Evolutionary conservation across 2,797 vertebrate genomes (phyloP).

Genomic region (Eospalax fontanierii): DNA sequence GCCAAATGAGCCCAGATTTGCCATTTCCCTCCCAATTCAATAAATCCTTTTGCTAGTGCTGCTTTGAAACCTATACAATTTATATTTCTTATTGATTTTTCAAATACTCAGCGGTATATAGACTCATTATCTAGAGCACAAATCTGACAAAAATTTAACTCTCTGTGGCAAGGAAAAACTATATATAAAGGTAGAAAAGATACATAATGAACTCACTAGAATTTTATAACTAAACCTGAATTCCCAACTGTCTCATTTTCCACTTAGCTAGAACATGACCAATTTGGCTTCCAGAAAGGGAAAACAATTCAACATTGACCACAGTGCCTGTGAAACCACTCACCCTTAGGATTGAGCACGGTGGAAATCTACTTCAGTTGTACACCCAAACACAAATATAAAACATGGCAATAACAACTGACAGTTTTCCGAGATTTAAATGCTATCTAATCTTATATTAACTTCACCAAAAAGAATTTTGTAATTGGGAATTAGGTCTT

Average conservation of each 20-base stretch:
- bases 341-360: not conserved
- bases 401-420: not conserved
- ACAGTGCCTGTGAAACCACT: not conserved
- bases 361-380: not conserved
- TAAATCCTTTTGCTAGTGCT: not conserved
- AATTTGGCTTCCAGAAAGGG: not conserved
- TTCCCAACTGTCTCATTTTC: not conserved
- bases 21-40: not conserved
- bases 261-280: not conserved
- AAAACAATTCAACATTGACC: not conserved
- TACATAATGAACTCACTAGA: not conserved
- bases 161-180: not conserved
- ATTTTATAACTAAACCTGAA: not conserved
- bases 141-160: not conserved
- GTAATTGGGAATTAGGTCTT: slow-evolving; percentile 57
- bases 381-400: slow-evolving; percentile 23
- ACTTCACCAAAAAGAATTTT: slow-evolving; percentile 63
- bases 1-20: slow-evolving; percentile 6
- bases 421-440: slow-evolving; percentile 43
- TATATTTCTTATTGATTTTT: slow-evolving; percentile 34
- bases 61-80: slow-evolving; percentile 22
- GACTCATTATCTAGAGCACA: not conserved
- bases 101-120: slow-evolving; percentile 10
- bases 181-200: not conserved
- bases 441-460: slow-evolving; percentile 38